Conservation (phyloP, 1,140 invertebrate genomes). For the Papilio aristodemus region DNA sequence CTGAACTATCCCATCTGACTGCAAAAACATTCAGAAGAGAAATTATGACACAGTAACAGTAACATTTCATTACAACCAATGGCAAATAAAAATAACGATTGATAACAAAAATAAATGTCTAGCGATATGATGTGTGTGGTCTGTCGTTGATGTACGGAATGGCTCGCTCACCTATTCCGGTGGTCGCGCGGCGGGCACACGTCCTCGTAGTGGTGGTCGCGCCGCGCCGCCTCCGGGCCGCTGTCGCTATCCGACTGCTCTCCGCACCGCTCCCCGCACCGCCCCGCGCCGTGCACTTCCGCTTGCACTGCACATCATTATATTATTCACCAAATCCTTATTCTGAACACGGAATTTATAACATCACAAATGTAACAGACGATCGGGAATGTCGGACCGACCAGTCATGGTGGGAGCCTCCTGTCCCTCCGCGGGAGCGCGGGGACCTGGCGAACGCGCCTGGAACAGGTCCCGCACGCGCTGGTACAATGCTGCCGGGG, state of each 20-base stretch:
- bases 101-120: too few relatives aligned
- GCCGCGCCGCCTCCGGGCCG: conserved; percentile 69
- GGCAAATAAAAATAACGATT: too few relatives aligned
- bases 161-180: conserved; percentile 51
- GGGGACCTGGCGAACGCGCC: conserved; percentile 63
- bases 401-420: conserved; percentile 72
- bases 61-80: too few relatives aligned
- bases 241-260: conserved; percentile 71
- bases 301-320: conserved; percentile 61
- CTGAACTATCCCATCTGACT: too few relatives aligned
- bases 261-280: conserved; percentile 47
- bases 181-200: conserved; percentile 84
- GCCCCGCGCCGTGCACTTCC: conserved; percentile 64
- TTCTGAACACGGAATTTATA: too few relatives aligned
- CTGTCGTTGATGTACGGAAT: too few relatives aligned
- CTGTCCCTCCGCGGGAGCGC: conserved; percentile 68
- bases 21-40: too few relatives aligned
- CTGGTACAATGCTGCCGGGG: conserved; percentile 83
- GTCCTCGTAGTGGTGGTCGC: conserved; percentile 88
- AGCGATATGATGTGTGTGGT: too few relatives aligned
- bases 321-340: neutral
- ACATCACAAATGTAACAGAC: too few relatives aligned
- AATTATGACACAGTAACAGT: too few relatives aligned
- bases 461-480: conserved; percentile 86
- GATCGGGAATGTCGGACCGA: too few relatives aligned